A percentile compares a stretch with the other conserved stretches of the same genome.
Evolutionary conservation across 2,797 vertebrate genomes (phyloP).

Genomic region (Malacoctenus gilli): DNA sequence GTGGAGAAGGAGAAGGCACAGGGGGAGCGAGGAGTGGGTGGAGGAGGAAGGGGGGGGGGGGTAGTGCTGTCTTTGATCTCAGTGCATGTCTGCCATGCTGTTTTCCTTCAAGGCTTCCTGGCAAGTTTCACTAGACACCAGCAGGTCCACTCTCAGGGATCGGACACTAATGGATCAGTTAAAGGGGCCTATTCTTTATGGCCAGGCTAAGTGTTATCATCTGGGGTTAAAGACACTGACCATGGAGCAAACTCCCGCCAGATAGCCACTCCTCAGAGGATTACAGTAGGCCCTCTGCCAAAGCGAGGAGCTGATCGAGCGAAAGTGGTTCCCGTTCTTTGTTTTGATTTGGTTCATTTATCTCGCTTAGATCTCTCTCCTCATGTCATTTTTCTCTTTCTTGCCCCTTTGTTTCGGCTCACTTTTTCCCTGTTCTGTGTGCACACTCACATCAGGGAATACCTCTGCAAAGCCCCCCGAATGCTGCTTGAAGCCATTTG

Average conservation of each 20-base stretch:
- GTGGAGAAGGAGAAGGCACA: conserved; percentile 33
- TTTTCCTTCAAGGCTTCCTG: conserved; percentile 87
- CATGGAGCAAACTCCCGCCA: conserved; percentile 71
- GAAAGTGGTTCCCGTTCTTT: conserved; percentile 63
- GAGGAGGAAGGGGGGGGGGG: conserved; percentile 24
- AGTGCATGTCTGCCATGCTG: conserved; percentile 82
- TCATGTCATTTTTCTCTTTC: conserved; percentile 19
- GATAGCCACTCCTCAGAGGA: conserved; percentile 75
- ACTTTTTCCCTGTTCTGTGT: conserved; percentile 16
- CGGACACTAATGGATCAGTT: conserved; percentile 86
- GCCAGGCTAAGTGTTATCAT: conserved; percentile 84
- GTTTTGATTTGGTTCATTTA: conserved; percentile 63
- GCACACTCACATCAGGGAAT: conserved; percentile 52
- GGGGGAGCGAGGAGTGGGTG: conserved; percentile 32
- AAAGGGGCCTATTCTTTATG: conserved; percentile 84
- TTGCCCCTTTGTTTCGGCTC: conserved; percentile 13
- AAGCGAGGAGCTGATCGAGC: conserved; percentile 49
- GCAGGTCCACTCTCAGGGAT: conserved; percentile 78
- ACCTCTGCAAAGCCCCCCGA: conserved; percentile 50
- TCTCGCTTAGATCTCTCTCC: conserved; percentile 50
- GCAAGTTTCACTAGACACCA: conserved; percentile 84
- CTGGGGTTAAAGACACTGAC: conserved; percentile 83
- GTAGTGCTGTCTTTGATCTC: conserved; percentile 82
- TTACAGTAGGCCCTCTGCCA: conserved; percentile 73
- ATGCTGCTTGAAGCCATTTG: conserved; percentile 70